Percentiles rank a stretch among this genome's conserved stretches.
phyloP scores from a whole-genome alignment of 30 jellyfish, hydroid and myxozoan genomes.

The Aurelia sp. region DNA sequence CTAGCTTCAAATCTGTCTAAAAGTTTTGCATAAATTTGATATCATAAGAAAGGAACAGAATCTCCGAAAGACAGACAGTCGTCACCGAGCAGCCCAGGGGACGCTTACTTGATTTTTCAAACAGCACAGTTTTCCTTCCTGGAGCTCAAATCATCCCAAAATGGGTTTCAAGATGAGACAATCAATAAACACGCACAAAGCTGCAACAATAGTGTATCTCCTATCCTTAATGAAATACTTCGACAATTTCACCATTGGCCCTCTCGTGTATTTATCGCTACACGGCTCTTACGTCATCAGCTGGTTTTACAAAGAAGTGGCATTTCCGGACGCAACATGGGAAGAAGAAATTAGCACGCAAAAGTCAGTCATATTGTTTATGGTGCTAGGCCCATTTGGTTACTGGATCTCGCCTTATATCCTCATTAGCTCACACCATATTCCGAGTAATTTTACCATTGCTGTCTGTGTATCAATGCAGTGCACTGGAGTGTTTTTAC shows the following conservation, averaged over 20 bases:
- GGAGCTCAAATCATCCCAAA: background rate
- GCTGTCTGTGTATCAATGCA: slow-evolving; percentile 48
- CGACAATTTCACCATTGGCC: slow-evolving; percentile 61
- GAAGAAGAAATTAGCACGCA: slow-evolving; percentile 41
- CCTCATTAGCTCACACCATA: slow-evolving; percentile 27
- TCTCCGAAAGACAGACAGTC: no score
- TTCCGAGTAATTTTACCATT: slow-evolving; percentile 50
- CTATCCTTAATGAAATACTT: slow-evolving; percentile 37
- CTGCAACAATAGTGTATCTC: slow-evolving; percentile 42
- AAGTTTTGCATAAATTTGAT: no score
- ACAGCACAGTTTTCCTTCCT: background rate
- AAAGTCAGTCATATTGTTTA: slow-evolving; percentile 3
- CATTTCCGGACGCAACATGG: slow-evolving; percentile 78
- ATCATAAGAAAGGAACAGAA: no score
- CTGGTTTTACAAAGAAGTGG: slow-evolving; percentile 75
- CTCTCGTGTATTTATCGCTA: slow-evolving; percentile 68
- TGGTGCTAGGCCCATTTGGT: slow-evolving; percentile 74
- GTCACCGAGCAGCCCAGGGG: no score
- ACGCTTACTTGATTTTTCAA: background rate
- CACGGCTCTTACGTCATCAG: slow-evolving; percentile 73
- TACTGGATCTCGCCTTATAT: slow-evolving; percentile 76
- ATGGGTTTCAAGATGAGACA: slow-evolving; percentile 70
- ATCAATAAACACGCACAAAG: slow-evolving; percentile 71
- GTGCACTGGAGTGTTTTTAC: slow-evolving; percentile 65
- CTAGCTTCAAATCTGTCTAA: no score